Evolutionary conservation across 2,888 invertebrate genomes (phyloP).

Genomic region (Ptychoptera albimana): DNA sequence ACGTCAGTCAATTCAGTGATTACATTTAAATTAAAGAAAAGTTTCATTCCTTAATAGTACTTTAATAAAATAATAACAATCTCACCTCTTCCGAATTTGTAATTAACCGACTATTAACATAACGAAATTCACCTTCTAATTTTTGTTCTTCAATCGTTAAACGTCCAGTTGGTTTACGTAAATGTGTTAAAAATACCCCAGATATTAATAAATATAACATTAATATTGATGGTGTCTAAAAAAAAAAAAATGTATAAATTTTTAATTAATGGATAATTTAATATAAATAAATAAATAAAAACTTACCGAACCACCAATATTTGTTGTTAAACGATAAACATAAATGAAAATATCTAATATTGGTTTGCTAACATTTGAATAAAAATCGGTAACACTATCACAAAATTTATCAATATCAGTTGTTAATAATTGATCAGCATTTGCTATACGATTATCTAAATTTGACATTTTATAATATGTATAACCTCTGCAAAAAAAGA

Average conservation of each 20-base stretch:
- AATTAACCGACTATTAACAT: slow-evolving; percentile 89
- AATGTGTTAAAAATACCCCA: slow-evolving; percentile 70
- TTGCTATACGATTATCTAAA: slow-evolving; percentile 85
- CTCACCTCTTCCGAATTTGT: slow-evolving; percentile 91
- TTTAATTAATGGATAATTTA: not conserved
- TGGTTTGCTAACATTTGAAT: slow-evolving; percentile 94
- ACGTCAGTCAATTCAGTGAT: too few relatives aligned
- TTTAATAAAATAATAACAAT: not conserved
- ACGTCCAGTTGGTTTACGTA: slow-evolving; percentile 70
- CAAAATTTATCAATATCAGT: slow-evolving; percentile 97
- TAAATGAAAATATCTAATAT: slow-evolving; percentile 88
- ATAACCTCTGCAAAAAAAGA: slow-evolving; percentile 46
- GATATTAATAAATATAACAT: slow-evolving; percentile 75
- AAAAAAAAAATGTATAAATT: slow-evolving; percentile 17
- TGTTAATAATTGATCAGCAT: slow-evolving; percentile 89
- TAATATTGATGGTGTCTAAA: slow-evolving; percentile 75
- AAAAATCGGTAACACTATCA: slow-evolving; percentile 85
- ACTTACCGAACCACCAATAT: slow-evolving; percentile 61
- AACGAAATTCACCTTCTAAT: slow-evolving; percentile 96
- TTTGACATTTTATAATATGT: slow-evolving; percentile 96
- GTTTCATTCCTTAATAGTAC: not conserved
- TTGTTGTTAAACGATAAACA: slow-evolving; percentile 72
- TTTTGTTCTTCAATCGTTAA: slow-evolving; percentile 90
- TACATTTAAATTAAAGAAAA: too few relatives aligned
- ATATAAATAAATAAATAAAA: slow-evolving; percentile 3